Evolutionary conservation across 2,113 vertebrate species (phyloP).

Genomic region (Clarias macrocephalus): DNA sequence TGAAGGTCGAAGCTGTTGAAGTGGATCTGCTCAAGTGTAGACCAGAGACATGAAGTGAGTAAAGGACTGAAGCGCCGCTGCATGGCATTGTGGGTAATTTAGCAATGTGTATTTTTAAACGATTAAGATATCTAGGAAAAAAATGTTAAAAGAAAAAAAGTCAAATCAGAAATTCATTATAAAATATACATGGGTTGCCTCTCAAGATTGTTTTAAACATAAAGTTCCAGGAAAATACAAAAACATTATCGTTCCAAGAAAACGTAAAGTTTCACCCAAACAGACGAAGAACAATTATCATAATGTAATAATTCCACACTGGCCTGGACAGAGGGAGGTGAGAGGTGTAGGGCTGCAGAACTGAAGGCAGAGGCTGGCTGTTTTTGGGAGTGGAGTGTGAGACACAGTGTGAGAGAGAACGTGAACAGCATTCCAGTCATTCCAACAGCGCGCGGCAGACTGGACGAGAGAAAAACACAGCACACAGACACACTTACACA

Average conservation of each 20-base stretch:
- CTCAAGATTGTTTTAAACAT: neutral
- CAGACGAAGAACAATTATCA: neutral
- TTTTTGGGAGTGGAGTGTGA: constrained; percentile 49
- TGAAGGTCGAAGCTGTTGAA: neutral
- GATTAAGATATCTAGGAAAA: neutral
- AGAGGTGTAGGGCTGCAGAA: neutral
- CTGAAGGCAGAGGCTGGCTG: constrained; percentile 46
- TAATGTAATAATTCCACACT: neutral
- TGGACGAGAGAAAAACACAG: constrained; percentile 52
- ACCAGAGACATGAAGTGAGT: neutral
- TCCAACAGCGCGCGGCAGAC: constrained; percentile 67
- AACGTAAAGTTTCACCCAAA: neutral
- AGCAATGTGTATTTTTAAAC: neutral
- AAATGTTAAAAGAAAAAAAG: neutral
- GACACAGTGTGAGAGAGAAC: constrained; percentile 37
- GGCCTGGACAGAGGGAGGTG: constrained; percentile 8
- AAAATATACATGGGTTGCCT: neutral
- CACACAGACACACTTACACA: constrained; percentile 12
- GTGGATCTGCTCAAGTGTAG: neutral
- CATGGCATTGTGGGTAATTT: neutral
- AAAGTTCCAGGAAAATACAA: neutral
- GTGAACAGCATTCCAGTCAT: constrained; percentile 75
- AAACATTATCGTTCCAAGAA: no score
- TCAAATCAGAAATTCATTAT: neutral
- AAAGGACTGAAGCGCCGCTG: neutral